Base-by-base conservation (phyloP, 2,797 vertebrate species). In the Acropternis orthonyx region DNA sequence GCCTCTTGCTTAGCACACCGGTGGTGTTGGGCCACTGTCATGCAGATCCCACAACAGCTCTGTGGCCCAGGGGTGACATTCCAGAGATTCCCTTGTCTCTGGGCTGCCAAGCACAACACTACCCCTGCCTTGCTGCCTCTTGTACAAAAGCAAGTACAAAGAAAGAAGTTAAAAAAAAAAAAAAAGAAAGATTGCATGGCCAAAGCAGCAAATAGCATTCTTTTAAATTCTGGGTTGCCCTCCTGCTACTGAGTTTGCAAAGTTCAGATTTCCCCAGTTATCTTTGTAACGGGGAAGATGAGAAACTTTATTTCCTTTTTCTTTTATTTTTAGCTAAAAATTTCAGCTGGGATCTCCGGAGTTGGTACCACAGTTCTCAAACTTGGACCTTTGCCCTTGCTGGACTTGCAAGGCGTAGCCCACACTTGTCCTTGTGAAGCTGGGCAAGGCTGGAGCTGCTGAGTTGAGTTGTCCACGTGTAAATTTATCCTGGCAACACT, bases 201-300 rank as follows among this genome's bases (percentile, higher is more conserved):
- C 85, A 95, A 73, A 88, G 77, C 90, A 94, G 85, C 21, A 94
- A 92, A 75, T 4, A 66, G 36, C 27, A 43, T 43, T 54, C 46
- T 46, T 62, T 37, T 21, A 67, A 71, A 27, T 41, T 63, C 27
- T 68, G 51, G 17, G 68, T 55, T 75, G 36, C 22, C 18, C 72
- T 90, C 19, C 17, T 66, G 28, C 46, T 43, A 59, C 13, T 3
- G 18, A 68, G 17, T 28, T 55, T 63, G 22, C 30, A 82, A 84
- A 32, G 41, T 37, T 85, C 32, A 23, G 26, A 24, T 68, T 80
- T 83, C 39, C 27, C 55, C 11, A 10, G 6, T 49, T 68, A 36
- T 14, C 27, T 80, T 23, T 82, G 78, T 58, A 65, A 68, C 13
- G 20, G 22, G n/a, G 43, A 81, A 62, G 22, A 71, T 14, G 3